Percentiles rank a stretch among this genome's conserved stretches.
Evolutionary conservation across 2,113 vertebrate genomes (phyloP).

Genomic region (Gasterosteus nipponicus): DNA sequence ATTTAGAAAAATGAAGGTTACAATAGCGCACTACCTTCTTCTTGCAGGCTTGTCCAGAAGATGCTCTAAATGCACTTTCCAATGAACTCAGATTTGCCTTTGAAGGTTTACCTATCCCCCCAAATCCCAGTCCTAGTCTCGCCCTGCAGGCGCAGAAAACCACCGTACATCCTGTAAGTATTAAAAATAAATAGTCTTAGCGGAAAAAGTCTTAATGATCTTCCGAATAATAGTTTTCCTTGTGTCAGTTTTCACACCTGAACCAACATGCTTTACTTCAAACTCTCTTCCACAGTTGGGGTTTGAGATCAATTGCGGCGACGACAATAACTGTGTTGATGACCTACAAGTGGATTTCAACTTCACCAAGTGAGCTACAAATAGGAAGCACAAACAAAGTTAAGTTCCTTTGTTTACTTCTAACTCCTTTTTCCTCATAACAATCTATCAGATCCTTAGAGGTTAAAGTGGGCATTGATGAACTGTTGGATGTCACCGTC

Average conservation of each 20-base stretch:
- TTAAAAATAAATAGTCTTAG: neutral
- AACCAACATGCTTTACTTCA: neutral
- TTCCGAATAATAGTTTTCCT: neutral
- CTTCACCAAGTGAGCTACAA: slow-evolving; percentile 76
- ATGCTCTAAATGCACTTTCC: slow-evolving; percentile 68
- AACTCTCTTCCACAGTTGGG: slow-evolving; percentile 74
- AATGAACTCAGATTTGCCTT: slow-evolving; percentile 77
- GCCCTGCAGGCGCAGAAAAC: slow-evolving; percentile 37
- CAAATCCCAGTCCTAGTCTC: slow-evolving; percentile 61
- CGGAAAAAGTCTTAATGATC: neutral
- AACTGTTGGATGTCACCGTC: slow-evolving; percentile 78
- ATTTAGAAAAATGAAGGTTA: neutral
- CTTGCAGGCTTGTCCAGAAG: slow-evolving; percentile 77
- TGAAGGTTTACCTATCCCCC: slow-evolving; percentile 43
- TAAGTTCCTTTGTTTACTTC: no score
- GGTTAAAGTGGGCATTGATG: slow-evolving; percentile 80
- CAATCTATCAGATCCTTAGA: slow-evolving; percentile 57
- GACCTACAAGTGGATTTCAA: slow-evolving; percentile 81
- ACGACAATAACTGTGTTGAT: slow-evolving; percentile 81
- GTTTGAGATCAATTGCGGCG: slow-evolving; percentile 88
- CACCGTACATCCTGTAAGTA: slow-evolving; percentile 64
- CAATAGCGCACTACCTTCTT: neutral
- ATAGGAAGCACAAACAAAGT: neutral
- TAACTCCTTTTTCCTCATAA: neutral
- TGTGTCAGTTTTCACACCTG: neutral